Base-by-base conservation (phyloP, 2,888 invertebrate species). In the Nephrotoma flavescens region DNA sequence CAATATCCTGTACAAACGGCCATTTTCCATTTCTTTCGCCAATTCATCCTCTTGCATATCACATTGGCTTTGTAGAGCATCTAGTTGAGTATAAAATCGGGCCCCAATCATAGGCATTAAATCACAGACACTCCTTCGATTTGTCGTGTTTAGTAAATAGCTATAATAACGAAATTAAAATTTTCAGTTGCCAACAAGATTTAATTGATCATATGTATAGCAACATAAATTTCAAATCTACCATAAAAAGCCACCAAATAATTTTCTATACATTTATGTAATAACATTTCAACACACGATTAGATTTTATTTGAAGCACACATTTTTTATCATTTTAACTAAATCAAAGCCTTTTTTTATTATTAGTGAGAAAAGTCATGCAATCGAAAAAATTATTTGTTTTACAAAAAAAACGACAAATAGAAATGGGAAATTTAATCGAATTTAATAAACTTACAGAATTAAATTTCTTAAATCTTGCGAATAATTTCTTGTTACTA, bases 101-200 rank as follows among this genome's bases (percentile, higher is more conserved):
- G 98, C 98, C 84, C 97, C 99, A 89, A 99, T 99, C 98, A 99
- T 98, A 42, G 99, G 99, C 99, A 99, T 99, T 89, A 99, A 94
- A 92, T 99, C 99, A 88, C 97, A 97, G 87, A 99, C 96, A 89
- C 95, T 96, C 90, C 96, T 95, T 89, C 95, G 94, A 87, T 93
- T 91, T 89, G 94, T 93, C 88, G 94, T 93, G 41, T 95, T 93
- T 89, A 97, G 93, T 90, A 97, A 93, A 92, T 96, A 97, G 91
- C 96, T 96, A 89, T 6, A 90, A 90, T 88, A 71, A 71, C 31
- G 31, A 71, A 71, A 71, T 87, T 86, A 87, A 86, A 86, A 87
- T 86, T 4, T 45, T 85, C 11, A 86, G 31, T 45, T 86, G 5
- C 5, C 47, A 6, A 47, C 11, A 11, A 11, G n/a, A 41, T 47